Evolutionary conservation across 2,888 invertebrate species (phyloP), one percentile per base, ranked within the genome.

Genomic region (Ectemnius cavifrons): DNA sequence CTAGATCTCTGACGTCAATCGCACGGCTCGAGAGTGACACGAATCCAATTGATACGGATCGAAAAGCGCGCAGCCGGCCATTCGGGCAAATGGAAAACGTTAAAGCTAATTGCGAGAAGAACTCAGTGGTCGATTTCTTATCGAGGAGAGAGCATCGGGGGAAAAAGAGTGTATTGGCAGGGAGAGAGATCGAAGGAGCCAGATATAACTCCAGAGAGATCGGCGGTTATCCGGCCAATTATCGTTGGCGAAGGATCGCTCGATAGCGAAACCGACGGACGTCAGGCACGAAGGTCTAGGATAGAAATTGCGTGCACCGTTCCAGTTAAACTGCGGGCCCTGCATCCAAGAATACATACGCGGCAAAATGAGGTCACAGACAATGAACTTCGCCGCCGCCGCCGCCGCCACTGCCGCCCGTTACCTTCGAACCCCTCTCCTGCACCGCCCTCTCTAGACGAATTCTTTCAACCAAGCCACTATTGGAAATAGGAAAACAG

Each of bases 331-430:
- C 71, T 60, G 67, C 57, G 68, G 71, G 79, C 58, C 59, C 69
- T 73, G 77, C 73, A 75, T 76, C 76, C 67, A 62, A 60, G 37
- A 59, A 67, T 64, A 52, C 57, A 59, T 27, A 23, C 47, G 63
- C 37, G 45, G 49, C 63, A 61, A 73, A 80, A 80, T 74, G 73
- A 82, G 79, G 73, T 83, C 81, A 73, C 63, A 77, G 81, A 71
- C 82, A 81, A 79, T 83, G 83, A 83, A 83, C 83, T 81, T 83
- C 73, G 65, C 61, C 59, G n/a, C n/a, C n/a, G n/a, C n/a, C n/a
- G n/a, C n/a, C n/a, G n/a, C n/a, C n/a, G n/a, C n/a, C n/a, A n/a
- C n/a, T n/a, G n/a, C n/a, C n/a, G 52, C 60, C 56, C 16, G 63
- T 67, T 77, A 78, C 78, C 78, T 76, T 57, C 47, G 61, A 56